A percentile compares a stretch with the other conserved stretches of the same genome.
Conservation (phyloP, 2,797 vertebrate species). For the Mormyrops boulengeri region DNA sequence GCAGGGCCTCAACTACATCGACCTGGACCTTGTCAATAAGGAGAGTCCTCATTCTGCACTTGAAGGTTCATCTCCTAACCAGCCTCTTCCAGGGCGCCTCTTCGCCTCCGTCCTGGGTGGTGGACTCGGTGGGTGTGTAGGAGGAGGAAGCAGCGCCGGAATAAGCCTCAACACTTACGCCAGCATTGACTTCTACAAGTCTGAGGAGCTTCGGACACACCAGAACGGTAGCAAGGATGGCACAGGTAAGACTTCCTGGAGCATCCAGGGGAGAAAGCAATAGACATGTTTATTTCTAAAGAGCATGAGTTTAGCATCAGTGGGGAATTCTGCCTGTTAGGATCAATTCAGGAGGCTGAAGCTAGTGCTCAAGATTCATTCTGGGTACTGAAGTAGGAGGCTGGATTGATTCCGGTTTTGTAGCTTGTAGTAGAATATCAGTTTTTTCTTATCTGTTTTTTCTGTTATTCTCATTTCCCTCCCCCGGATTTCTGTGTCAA, state of each 20-base stretch:
- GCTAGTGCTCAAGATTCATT: not conserved
- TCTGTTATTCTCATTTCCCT: not conserved
- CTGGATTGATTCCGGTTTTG: not conserved
- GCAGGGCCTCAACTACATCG: slow-evolving; percentile 74
- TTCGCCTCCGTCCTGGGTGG: slow-evolving; percentile 32
- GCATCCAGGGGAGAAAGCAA: not conserved
- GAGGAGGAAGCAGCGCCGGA: slow-evolving; percentile 44
- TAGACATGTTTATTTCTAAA: slow-evolving; percentile 6
- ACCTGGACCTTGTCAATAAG: slow-evolving; percentile 66
- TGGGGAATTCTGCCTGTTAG: not conserved
- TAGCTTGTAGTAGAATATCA: not conserved
- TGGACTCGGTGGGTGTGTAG: slow-evolving; percentile 29
- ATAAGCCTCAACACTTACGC: slow-evolving; percentile 63
- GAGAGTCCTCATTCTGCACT: slow-evolving; percentile 52
- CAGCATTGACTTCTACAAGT: slow-evolving; percentile 76
- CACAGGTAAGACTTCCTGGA: slow-evolving; percentile 50
- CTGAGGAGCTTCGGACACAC: slow-evolving; percentile 60
- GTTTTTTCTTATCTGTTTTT: not conserved
- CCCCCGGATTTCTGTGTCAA: not conserved
- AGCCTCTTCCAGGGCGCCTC: slow-evolving; percentile 36
- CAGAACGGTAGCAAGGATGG: slow-evolving; percentile 61
- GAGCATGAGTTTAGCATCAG: not conserved
- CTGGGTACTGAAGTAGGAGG: not conserved
- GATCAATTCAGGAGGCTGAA: not conserved
- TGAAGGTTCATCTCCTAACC: slow-evolving; percentile 53